These are phyloP conservation scores for Minunthozetes semirufus DNA, from an alignment of 2,888 invertebrate genomes.

Conservation along the genomic window DNA sequence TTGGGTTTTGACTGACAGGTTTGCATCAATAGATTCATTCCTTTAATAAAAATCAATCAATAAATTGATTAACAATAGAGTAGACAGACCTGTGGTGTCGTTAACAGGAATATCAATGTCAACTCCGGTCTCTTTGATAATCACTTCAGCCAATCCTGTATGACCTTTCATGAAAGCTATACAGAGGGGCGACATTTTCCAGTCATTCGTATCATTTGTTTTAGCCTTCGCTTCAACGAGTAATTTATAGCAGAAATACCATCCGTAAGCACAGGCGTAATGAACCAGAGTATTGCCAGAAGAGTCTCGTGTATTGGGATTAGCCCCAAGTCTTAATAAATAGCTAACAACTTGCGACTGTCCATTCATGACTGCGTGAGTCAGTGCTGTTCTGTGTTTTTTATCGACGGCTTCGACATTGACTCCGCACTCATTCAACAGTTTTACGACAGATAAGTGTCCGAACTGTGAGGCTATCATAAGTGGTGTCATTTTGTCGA, in stretches of 20 bases:
- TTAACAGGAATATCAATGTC: constrained; percentile 49
- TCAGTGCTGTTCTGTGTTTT: constrained; percentile 52
- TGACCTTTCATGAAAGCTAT: constrained; percentile 53
- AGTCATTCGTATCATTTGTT: constrained; percentile 49
- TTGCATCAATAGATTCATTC: constrained; percentile 49
- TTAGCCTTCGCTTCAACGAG: constrained; percentile 50
- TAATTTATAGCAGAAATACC: constrained; percentile 52
- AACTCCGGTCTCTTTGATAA: constrained; percentile 49
- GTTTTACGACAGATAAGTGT: constrained; percentile 49
- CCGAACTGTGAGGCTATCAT: constrained; percentile 52
- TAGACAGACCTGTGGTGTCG: constrained; percentile 48
- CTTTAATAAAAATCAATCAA: constrained; percentile 40
- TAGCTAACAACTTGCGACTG: constrained; percentile 52
- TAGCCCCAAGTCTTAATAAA: constrained; percentile 50
- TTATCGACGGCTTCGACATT: constrained; percentile 51
- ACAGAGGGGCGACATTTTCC: constrained; percentile 53
- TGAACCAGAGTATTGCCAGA: constrained; percentile 54
- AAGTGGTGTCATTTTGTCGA: constrained; percentile 50
- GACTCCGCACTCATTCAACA: constrained; percentile 50
- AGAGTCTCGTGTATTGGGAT: constrained; percentile 50
- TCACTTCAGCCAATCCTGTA: constrained; percentile 50
- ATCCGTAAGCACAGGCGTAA: constrained; percentile 55
- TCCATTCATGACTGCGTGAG: constrained; percentile 54
- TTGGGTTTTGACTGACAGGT: constrained; percentile 47
- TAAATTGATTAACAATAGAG: neutral